Evolutionary conservation across 1,140 invertebrate genomes (phyloP).

Genomic region (Chelonus insularis): DNA sequence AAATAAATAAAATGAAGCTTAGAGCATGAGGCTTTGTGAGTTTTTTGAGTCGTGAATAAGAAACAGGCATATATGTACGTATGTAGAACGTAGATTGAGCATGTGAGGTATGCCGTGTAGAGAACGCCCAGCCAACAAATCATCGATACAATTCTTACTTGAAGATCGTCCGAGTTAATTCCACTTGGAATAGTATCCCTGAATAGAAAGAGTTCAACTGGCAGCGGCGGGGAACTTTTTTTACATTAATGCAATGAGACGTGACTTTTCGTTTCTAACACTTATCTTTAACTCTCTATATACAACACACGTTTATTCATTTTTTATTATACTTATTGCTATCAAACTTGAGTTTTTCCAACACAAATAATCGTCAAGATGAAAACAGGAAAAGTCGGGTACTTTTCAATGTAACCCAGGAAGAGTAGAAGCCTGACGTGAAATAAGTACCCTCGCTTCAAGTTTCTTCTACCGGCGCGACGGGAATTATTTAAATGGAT

Average conservation of each 20-base stretch:
- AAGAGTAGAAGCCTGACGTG: neutral
- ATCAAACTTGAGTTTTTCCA: neutral
- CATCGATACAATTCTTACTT: slow-evolving; percentile 41
- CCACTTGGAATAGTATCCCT: slow-evolving; percentile 19
- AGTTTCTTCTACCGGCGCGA: slow-evolving; percentile 42
- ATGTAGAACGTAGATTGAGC: neutral
- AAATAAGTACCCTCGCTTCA: neutral
- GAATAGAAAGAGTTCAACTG: too few species aligned
- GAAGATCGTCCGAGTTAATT: neutral
- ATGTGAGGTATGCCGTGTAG: slow-evolving; percentile 17
- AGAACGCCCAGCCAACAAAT: slow-evolving; percentile 54
- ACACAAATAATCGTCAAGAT: neutral
- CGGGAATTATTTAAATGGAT: slow-evolving; percentile 60
- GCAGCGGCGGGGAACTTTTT: too few species aligned
- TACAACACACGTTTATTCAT: too few species aligned
- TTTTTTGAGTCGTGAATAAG: neutral
- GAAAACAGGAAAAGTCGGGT: neutral
- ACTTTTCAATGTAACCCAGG: slow-evolving; percentile 20
- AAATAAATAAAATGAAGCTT: neutral
- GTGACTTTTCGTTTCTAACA: too few species aligned
- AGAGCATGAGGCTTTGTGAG: neutral
- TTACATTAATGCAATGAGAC: too few species aligned
- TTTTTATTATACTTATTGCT: too few species aligned
- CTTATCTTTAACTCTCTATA: too few species aligned
- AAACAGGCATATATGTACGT: neutral